phyloP scores from a whole-genome alignment of 2,888 invertebrate genomes.

The Yponomeuta cagnagella region DNA sequence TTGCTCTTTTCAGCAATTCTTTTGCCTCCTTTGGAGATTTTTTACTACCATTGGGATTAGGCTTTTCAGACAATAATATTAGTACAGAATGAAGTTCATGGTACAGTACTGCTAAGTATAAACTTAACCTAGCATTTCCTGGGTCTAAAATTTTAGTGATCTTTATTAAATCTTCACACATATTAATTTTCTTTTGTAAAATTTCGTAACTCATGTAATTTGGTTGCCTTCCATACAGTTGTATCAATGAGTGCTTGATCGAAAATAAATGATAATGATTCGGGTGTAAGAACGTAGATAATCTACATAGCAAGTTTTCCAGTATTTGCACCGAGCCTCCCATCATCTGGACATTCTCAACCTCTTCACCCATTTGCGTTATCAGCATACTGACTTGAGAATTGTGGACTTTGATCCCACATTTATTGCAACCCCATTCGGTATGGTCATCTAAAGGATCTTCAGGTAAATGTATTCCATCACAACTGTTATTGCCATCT shows the following conservation, averaged over 20 bases:
- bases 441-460: conserved; percentile 82
- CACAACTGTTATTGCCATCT: conserved; percentile 74
- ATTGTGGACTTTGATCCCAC: conserved; percentile 78
- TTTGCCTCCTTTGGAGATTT: conserved; percentile 53
- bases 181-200: conserved; percentile 78
- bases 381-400: conserved; percentile 80
- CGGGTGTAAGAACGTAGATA: conserved; percentile 85
- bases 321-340: conserved; percentile 77
- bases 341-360: conserved; percentile 78
- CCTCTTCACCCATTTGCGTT: conserved; percentile 84
- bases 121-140: conserved; percentile 81
- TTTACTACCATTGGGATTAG: conserved; percentile 40
- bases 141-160: conserved; percentile 82
- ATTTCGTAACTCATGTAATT: conserved; percentile 78
- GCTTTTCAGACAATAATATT: conserved; percentile 63
- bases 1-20: conserved; percentile 59
- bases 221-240: conserved; percentile 83
- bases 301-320: conserved; percentile 79
- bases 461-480: conserved; percentile 81
- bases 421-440: conserved; percentile 86
- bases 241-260: conserved; percentile 87
- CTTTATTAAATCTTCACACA: conserved; percentile 79
- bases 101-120: conserved; percentile 86
- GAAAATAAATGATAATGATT: conserved; percentile 90
- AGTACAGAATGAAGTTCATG: conserved; percentile 81